phyloP scores from a whole-genome alignment of 35 echinoderm and acorn worm species.

The Anneissia japonica region DNA sequence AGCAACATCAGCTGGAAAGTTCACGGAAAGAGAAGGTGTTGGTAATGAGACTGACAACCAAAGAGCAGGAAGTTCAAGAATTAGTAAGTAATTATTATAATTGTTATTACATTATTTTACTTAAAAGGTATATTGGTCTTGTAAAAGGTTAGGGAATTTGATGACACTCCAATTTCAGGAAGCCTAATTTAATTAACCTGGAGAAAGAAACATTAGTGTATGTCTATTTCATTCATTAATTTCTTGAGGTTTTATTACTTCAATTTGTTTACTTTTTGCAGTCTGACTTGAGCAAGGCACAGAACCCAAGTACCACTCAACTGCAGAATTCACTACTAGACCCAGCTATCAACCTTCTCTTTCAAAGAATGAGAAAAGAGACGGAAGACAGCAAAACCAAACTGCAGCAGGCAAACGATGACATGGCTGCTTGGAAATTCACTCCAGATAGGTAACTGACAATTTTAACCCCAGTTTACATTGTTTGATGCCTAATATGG shows the following conservation, averaged over 20 bases:
- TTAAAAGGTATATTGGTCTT: no score
- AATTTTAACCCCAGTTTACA: not conserved
- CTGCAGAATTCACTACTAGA: constrained; percentile 70
- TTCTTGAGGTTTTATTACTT: no score
- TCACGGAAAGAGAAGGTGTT: constrained; percentile 59
- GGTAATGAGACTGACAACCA: constrained; percentile 65
- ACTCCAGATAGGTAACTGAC: constrained; percentile 79
- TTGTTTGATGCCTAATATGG: no score
- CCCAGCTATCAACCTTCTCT: constrained; percentile 80
- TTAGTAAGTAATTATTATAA: constrained; percentile 47
- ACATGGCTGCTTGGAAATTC: constrained; percentile 99
- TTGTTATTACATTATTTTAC: not conserved
- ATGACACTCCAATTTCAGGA: no score
- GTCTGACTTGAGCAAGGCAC: constrained; percentile 70
- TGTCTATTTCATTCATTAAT: no score
- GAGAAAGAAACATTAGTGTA: no score
- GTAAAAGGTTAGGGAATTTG: no score
- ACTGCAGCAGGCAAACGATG: constrained; percentile 82
- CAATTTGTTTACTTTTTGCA: not conserved
- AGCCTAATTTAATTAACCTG: no score
- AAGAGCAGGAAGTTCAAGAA: constrained; percentile 94
- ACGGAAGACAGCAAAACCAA: constrained; percentile 72
- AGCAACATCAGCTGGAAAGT: constrained; percentile 36
- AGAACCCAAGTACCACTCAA: constrained; percentile 55
- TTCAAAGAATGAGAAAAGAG: constrained; percentile 80